Evolutionary conservation across 2,797 vertebrate genomes (phyloP).

Genomic region (Coilia nasus): DNA sequence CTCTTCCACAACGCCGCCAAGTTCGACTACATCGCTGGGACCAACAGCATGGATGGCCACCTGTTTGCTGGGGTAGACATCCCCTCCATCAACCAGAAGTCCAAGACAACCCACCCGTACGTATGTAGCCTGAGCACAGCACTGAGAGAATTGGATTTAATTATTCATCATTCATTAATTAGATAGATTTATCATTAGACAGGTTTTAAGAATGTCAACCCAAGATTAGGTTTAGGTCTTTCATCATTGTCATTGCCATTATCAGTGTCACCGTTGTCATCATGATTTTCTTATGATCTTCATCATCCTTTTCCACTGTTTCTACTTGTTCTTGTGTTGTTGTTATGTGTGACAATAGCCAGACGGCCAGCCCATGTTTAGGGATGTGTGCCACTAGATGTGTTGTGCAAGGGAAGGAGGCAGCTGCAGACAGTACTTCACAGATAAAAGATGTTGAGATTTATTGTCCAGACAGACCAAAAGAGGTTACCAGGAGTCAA

Average conservation of each 20-base stretch:
- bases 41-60: conserved; percentile 86
- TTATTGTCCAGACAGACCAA: too few relatives aligned
- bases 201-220: background rate
- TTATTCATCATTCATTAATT: too few relatives aligned
- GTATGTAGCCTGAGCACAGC: conserved; percentile 39
- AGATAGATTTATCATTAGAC: background rate
- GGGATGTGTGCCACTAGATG: too few relatives aligned
- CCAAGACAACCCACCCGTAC: conserved; percentile 66
- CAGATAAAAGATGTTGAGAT: too few relatives aligned
- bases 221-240: background rate
- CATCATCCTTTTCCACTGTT: background rate
- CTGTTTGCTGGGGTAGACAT: conserved; percentile 78
- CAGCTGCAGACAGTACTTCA: too few relatives aligned
- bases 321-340: background rate
- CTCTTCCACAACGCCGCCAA: conserved; percentile 79
- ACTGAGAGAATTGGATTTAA: too few relatives aligned
- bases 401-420: too few relatives aligned
- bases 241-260: background rate
- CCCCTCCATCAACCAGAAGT: conserved; percentile 71
- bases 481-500: too few relatives aligned
- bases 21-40: conserved; percentile 81
- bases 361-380: too few relatives aligned
- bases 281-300: background rate
- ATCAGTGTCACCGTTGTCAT: background rate
- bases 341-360: too few relatives aligned